Base-by-base conservation (phyloP, 2,888 invertebrate species). In the Drosophila engyochracea region DNA sequence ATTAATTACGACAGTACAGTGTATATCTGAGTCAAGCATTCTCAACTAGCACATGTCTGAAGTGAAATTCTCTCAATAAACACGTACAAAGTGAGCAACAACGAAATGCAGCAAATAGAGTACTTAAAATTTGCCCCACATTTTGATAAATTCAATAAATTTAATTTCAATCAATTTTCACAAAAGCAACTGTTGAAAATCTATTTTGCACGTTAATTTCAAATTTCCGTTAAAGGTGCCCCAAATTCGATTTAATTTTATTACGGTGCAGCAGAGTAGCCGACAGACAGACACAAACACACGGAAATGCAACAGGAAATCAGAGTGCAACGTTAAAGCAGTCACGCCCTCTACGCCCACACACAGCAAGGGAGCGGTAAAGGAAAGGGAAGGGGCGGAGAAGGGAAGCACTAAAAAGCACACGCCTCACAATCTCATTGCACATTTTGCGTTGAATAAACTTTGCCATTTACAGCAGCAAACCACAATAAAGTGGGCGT, bases 361-460 rank as follows among this genome's bases (percentile, higher is more conserved):
- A 28, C 49, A 51, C 41, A 57, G 28, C 59, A 37, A 62, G 30
- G 28, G 35, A 1, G 30, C 31, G 37, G 55, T 52, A 60, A 41
- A 60, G 52, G 49, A 57, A 37, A 16, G 35, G 3, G 5, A 37
- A 55, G 33, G n/a, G 6, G 47, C 25, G 25, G 16, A 9, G 25
- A 47, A 52, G 30, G 52, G 30, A 31, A 52, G n/a, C 19, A 16
- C 25, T 47, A 25, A 51, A 19, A 53, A 65, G 58, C 64, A 73
- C 68, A 77, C 71, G 68, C 70, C 64, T 66, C 80, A 72, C 74
- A 74, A 74, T 84, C 70, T 76, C 69, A 81, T 85, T 89, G 87
- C 82, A 84, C 85, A 89, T 85, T 89, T 82, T 89, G 85, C 83
- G 85, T 87, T 84, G 81, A 86, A 89, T 86, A 89, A 86, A 86